Evolutionary conservation across 2,888 invertebrate genomes (phyloP).

Genomic region (Eupelmus urozonus): DNA sequence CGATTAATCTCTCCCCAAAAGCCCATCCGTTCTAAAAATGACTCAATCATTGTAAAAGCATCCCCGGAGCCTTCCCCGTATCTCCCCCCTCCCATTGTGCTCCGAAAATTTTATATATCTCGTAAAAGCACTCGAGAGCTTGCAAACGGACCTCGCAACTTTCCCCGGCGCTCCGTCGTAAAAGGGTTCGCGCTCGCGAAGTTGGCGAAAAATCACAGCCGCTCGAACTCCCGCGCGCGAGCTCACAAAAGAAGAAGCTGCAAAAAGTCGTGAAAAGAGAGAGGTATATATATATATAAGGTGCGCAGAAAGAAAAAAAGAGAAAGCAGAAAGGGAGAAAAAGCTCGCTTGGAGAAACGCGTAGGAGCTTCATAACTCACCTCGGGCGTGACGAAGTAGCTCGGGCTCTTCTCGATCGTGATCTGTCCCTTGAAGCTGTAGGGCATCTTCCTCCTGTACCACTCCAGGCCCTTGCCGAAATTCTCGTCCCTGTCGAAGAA

Average conservation of each 20-base stretch:
- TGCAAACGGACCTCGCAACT: no score
- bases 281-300: no score
- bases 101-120: no score
- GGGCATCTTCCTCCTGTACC: slow-evolving; percentile 97
- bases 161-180: no score
- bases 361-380: slow-evolving; percentile 79
- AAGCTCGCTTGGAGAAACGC: not conserved
- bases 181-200: no score
- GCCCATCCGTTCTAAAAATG: no score
- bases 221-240: not conserved
- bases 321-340: not conserved
- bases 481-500: slow-evolving; percentile 98
- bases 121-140: no score
- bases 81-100: no score
- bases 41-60: slow-evolving; percentile 26
- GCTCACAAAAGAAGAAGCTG: not conserved
- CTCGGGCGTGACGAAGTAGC: slow-evolving; percentile 97
- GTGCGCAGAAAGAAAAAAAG: not conserved
- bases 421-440: slow-evolving; percentile 94
- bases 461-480: slow-evolving; percentile 93
- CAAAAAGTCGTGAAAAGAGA: not conserved
- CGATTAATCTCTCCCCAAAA: no score
- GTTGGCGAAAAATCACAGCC: not conserved
- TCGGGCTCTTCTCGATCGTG: slow-evolving; percentile 98
- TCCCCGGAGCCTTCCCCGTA: not conserved